Base-by-base conservation (phyloP, 2,888 invertebrate genomes). In the Willowsia nigromaculata region DNA sequence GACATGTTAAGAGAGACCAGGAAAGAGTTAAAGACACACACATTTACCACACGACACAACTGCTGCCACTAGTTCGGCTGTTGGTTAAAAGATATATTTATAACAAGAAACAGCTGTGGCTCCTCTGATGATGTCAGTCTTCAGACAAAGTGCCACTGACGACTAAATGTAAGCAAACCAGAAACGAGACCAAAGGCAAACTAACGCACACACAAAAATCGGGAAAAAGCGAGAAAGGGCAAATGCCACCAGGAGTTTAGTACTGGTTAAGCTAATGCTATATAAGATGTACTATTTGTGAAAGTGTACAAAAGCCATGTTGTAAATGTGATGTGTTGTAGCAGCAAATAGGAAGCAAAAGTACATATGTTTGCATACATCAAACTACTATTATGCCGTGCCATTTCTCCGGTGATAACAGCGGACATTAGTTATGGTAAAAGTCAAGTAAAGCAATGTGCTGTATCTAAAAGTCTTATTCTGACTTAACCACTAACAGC, bases 41-140 rank as follows among this genome's bases (percentile, higher is more conserved):
- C 50, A 78, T 37, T 56, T 56, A 56, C 78, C 78, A 56, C 56
- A 78, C 78, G 78, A 56, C 78, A 78, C 78, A 78, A 78, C 78
- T 78, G 78, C 78, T 78, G 37, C 30, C 0, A 13, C 53, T 33
- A 56, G 56, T 53, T 22, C 6, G 30, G 25, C 15, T 53, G 50
- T 56, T 78, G 56, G 78, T 11, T 30, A 53, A 78, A 56, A 47
- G 47, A 78, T 76, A 76, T 76, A 76, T 76, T 76, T 33, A 78
- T 78, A 85, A 76, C 71, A 71, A 71, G 80, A 87, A 86, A 56
- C 87, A 87, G 80, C 87, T 87, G 87, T 81, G 87, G 56, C 87
- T 81, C 81, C 40, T 68, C 78, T 53, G 78, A 43, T 78, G 43
- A 53, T 53, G 76, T 76, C 85, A 53, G 37, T 47, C 56, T 27